phyloP scores from a whole-genome alignment of 2,113 vertebrate species.

The Electrona antarctica region DNA sequence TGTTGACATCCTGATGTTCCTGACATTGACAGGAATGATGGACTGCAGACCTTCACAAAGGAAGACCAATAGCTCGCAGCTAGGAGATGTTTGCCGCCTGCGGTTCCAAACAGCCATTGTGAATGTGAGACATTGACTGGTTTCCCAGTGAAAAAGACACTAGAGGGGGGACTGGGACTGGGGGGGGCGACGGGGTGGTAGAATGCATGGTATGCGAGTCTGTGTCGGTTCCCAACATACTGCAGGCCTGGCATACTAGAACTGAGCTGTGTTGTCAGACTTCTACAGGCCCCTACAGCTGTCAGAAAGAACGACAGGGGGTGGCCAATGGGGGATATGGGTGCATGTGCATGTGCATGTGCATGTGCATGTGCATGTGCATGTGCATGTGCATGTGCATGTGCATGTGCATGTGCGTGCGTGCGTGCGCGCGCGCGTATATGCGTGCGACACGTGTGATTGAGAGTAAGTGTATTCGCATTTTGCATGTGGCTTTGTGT shows the following conservation, averaged over 20 bases:
- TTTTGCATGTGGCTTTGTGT: neutral
- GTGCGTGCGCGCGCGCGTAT: neutral
- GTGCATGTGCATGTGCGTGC: conserved; percentile 7
- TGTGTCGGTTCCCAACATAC: conserved; percentile 74
- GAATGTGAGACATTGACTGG: conserved; percentile 45
- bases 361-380: conserved; percentile 41
- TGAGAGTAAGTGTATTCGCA: no score
- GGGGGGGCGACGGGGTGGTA: conserved; percentile 28
- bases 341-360: conserved; percentile 27
- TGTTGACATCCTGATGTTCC: neutral
- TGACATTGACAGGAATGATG: neutral
- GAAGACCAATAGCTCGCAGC: neutral
- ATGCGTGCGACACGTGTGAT: neutral
- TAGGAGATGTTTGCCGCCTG: neutral
- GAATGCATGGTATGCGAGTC: conserved; percentile 74
- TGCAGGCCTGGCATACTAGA: conserved; percentile 76
- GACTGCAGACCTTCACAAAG: neutral
- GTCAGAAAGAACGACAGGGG: conserved; percentile 59
- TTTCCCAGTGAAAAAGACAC: conserved; percentile 47
- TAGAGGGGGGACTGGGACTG: conserved; percentile 47
- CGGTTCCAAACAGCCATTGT: conserved; percentile 6
- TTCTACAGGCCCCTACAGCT: conserved; percentile 76
- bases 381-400: neutral
- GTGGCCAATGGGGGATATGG: conserved; percentile 34
- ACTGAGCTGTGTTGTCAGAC: conserved; percentile 76